Evolutionary conservation across 2,888 invertebrate genomes (phyloP), one percentile per base, ranked within the genome.

Genomic region (Helobdella robusta): DNA sequence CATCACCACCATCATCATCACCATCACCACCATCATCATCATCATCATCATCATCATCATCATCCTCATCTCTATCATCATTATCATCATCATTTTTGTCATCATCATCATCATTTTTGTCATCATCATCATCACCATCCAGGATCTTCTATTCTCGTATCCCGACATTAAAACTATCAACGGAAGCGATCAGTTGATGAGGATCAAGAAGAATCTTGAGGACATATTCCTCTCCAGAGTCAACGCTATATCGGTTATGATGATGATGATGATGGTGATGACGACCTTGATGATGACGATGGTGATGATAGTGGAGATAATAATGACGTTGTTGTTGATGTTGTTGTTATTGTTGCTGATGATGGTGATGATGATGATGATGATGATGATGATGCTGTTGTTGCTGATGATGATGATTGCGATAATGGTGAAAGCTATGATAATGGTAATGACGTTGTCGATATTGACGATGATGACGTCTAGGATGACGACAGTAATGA

Each of bases 11-110:
- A 5, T 59, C 59, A 59, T n/a, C 52, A 2, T 2, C 52, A 25
- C 15, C 52, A 5, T 25, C 52, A 52, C 23, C 59, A 32, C 35
- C n/a, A 59, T 59, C n/a, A 32, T 59, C 34, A 59, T n/a, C 34
- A 32, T 59, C 35, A 59, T 59, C 59, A 32, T 59, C 59, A 59
- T 32, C 54, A 59, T 59, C 59, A 59, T 28, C 54, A 20, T 28
- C 54, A 20, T 28, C 54, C n/a, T 28, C 54, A 25, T 28, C 54
- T n/a, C n/a, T n/a, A n/a, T n/a, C n/a, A n/a, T n/a, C n/a, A n/a
- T n/a, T n/a, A n/a, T n/a, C n/a, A n/a, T n/a, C n/a, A n/a, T n/a
- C n/a, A n/a, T n/a, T n/a, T 15, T 25, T 4, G 28, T 52, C 52
- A 52, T 52, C 52, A 5, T n/a, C 52, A n/a, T n/a, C n/a, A 2